Evolutionary conservation across 2,113 vertebrate species (phyloP), one percentile per base, ranked within the genome.

Genomic region (Hipposideros armiger): DNA sequence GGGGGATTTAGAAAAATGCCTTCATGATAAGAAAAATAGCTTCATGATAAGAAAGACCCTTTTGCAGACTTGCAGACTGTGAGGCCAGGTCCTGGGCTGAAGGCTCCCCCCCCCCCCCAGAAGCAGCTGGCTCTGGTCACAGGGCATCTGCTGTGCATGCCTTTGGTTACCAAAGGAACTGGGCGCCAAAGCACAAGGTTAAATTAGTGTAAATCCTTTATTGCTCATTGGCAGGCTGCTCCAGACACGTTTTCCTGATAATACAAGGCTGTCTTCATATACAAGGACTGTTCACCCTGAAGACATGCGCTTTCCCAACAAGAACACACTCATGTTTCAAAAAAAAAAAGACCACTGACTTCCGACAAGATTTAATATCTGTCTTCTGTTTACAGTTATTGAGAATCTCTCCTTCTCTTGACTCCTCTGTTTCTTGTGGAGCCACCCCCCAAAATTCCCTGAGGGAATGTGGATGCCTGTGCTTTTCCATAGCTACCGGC

Each of bases 301-400:
- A 87, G 85, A 73, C 78, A 62, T 40, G 45, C 32, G 56, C 73
- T 78, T 60, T 73, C 40, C 45, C 54, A 60, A 1, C 58, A 72
- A 87, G 56, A 95, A 70, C 73, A 94, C n/a, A 72, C 40, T 52
- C 42, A 17, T 56, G 58, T 28, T 87, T 42, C 80, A 36, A 36
- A 36, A 36, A 36, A 30, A 5, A 93, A 90, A 73, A 45, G 52
- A 62, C n/a, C 42, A 85, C 77, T 60, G 42, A 50, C 24, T 32
- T 15, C 84, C 78, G 42, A 58, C 3, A 80, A 78, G 50, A 72
- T 60, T 81, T 81, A 60, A 54, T 86, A 32, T 20, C 28, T 77
- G 4, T 52, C 69, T 93, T 95, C 76, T 91, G 69, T 60, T 92
- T 90, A 70, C 13, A 78, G 69, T 92, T 78, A 83, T 64, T 86